phyloP scores from a whole-genome alignment of 2,888 invertebrate genomes.

The Bugula neritina region DNA sequence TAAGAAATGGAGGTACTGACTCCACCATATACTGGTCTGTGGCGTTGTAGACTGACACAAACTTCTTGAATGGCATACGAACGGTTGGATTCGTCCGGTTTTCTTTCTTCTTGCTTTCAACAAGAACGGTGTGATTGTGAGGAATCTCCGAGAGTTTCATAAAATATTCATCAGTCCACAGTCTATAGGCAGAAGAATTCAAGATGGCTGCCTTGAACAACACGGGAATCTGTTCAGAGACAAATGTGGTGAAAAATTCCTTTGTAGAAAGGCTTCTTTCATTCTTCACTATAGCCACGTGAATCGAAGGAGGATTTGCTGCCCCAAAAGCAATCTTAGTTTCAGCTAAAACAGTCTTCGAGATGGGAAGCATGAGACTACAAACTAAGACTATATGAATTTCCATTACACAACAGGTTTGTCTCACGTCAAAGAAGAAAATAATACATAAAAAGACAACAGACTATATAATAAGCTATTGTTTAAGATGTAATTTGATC shows the following conservation, averaged over 20 bases:
- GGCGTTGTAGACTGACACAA: slow-evolving; percentile 42
- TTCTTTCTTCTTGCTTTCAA: slow-evolving; percentile 50
- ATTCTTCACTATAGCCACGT: not conserved
- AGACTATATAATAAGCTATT: too few relatives aligned
- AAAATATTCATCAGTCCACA: slow-evolving; percentile 50
- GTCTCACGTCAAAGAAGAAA: too few relatives aligned
- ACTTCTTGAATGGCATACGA: slow-evolving; percentile 41
- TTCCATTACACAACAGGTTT: too few relatives aligned
- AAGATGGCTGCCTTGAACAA: slow-evolving; percentile 43
- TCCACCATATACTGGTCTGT: slow-evolving; percentile 48
- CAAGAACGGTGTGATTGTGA: slow-evolving; percentile 34
- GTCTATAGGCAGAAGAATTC: slow-evolving; percentile 38
- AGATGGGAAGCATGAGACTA: too few relatives aligned
- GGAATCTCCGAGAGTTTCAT: slow-evolving; percentile 34
- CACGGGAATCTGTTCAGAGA: slow-evolving; percentile 37
- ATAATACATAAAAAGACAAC: too few relatives aligned
- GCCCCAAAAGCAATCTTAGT: slow-evolving; percentile 3
- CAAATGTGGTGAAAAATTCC: slow-evolving; percentile 42
- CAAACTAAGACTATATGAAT: too few relatives aligned
- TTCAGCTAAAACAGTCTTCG: too few relatives aligned
- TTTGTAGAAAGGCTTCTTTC: slow-evolving; percentile 30
- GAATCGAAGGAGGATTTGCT: not conserved
- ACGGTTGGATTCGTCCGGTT: slow-evolving; percentile 37
- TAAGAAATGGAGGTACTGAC: slow-evolving; percentile 40
- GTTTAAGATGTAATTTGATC: too few relatives aligned